Percentiles rank a stretch among this genome's conserved stretches.
These are phyloP conservation scores for Hippotragus niger DNA, from an alignment of 2,113 vertebrate genomes.

Conservation along the genomic window DNA sequence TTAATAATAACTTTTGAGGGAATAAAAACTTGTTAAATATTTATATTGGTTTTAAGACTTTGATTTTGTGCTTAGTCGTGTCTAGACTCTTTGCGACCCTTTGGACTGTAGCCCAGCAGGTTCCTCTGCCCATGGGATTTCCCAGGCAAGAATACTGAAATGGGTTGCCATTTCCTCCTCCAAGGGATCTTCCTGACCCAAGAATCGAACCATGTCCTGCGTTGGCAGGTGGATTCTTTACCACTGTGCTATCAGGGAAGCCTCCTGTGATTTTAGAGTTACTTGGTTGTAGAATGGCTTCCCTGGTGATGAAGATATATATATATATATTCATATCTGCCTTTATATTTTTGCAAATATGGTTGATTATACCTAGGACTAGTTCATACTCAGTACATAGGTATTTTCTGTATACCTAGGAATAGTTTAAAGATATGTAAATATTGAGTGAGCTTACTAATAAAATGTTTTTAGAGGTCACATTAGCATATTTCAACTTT, in stretches of 20 bases:
- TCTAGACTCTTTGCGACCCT: neutral
- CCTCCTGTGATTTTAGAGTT: neutral
- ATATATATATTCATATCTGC: neutral
- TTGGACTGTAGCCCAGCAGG: neutral
- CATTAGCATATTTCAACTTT: neutral
- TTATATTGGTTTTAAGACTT: neutral
- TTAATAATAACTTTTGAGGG: neutral
- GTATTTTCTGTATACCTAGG: neutral
- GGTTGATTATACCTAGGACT: neutral
- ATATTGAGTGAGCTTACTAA: neutral
- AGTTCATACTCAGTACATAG: neutral
- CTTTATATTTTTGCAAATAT: neutral
- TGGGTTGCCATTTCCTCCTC: neutral
- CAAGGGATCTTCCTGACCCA: neutral
- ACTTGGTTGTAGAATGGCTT: neutral
- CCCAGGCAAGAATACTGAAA: neutral
- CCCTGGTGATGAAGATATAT: neutral
- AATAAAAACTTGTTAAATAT: neutral
- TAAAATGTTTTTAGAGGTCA: constrained; percentile 1
- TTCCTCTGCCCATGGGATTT: neutral
- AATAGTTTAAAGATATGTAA: neutral
- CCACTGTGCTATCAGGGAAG: neutral
- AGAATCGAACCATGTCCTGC: neutral
- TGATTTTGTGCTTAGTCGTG: neutral
- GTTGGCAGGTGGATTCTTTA: neutral